A percentile compares a stretch with the other conserved stretches of the same genome.
Evolutionary conservation across 2,888 invertebrate species (phyloP).

Genomic region (Drosophila hawaiiensis): DNA sequence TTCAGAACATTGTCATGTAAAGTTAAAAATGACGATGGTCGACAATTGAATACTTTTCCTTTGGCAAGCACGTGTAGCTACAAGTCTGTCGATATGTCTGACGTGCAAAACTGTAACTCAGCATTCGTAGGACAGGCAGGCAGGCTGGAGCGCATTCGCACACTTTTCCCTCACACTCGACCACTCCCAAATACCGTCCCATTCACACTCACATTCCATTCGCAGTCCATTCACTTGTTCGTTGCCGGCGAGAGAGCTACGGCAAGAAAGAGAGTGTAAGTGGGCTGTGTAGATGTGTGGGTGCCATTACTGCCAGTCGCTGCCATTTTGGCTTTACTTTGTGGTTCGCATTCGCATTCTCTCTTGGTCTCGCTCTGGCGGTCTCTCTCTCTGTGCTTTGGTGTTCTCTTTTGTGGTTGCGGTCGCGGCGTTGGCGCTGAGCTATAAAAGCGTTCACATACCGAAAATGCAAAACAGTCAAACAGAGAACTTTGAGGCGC

Average conservation of each 20-base stretch:
- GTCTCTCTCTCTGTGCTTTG: constrained; percentile 10
- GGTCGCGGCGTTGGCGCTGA: constrained; percentile 23
- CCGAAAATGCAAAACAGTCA: constrained; percentile 70
- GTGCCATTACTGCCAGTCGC: constrained; percentile 24
- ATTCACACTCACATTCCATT: constrained; percentile 22
- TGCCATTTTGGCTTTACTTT: constrained; percentile 29
- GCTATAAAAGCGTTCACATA: constrained; percentile 66
- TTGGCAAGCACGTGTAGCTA: not conserved
- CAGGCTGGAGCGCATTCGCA: constrained; percentile 17
- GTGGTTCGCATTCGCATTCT: constrained; percentile 21
- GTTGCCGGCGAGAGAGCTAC: constrained; percentile 31
- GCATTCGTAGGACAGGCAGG: constrained; percentile 17
- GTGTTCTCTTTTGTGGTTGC: constrained; percentile 33
- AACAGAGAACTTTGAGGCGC: constrained; percentile 65
- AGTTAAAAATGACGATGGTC: not conserved
- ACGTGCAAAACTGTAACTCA: not conserved
- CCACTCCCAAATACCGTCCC: constrained; percentile 22
- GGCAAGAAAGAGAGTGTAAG: constrained; percentile 15
- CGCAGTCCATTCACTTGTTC: constrained; percentile 43
- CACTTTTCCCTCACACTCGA: constrained; percentile 20
- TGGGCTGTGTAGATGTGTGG: constrained; percentile 34
- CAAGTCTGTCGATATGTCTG: constrained; percentile 1
- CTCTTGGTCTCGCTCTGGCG: constrained; percentile 14
- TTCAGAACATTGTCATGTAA: constrained; percentile 18
- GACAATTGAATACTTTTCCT: constrained; percentile 24